Evolutionary conservation across 2,113 vertebrate genomes (phyloP), one percentile per base, ranked within the genome.

Genomic region (Hemiprocne comata): DNA sequence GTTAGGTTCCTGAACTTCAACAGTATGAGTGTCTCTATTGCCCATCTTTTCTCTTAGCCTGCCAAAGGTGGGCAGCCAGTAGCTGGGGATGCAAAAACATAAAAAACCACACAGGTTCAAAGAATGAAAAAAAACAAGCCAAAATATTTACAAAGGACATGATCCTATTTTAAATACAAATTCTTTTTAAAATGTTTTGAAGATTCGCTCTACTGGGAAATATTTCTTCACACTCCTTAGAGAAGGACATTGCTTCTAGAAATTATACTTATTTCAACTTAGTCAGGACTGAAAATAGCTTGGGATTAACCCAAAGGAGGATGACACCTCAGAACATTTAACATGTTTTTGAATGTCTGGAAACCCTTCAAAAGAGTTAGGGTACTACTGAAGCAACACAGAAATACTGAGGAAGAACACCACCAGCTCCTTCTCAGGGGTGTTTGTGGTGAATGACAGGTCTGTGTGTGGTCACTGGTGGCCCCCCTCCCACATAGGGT

Each of bases 1-100:
- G 44, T 57, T 57, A 61, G 71, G 87, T 83, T 87, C 62, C 87
- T 93, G 93, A 94, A 90, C 92, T 89, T 85, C 42, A 57, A 24
- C 57, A 34, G 53, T 29, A 4, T 48, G 62, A 67, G 24, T 23
- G 34, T 61, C 38, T 85, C 51, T 62, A 29, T 62, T 62, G 28
- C 58, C 18, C 44, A 5, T 33, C 3, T 12, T 20, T 60, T 67
- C 15, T 31, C 46, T 75, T 44, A 70, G 44, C 16, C 44, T 70
- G 6, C 33, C 33, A 9, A 80, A 86, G 2, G 6, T 76, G 36
- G 11, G 19, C 11, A 72, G 6, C 11, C 36, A 83, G 8, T n/a
- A 87, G 24, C 4, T 44, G 57, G 17, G 40, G 19, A 71, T 65
- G 66, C 33, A 82, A 87, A 88, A 33, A 18, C 21, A 13, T 28